phyloP scores from a whole-genome alignment of 2,113 vertebrate species.

The Bubo scandiacus region DNA sequence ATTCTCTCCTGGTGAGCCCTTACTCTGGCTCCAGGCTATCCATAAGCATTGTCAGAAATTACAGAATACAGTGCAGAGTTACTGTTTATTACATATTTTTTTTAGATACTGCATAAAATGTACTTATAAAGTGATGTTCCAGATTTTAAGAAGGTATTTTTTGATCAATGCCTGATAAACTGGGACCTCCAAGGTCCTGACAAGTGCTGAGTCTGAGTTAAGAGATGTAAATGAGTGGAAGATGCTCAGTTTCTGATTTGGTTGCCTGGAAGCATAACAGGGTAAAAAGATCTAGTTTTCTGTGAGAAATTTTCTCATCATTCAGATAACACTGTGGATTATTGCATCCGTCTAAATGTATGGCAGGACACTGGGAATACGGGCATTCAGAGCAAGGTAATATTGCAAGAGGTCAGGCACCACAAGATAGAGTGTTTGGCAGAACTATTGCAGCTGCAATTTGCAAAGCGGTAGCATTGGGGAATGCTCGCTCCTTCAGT shows the following conservation, averaged over 20 bases:
- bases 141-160: not conserved
- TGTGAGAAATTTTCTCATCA: not conserved
- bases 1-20: not conserved
- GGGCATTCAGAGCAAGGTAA: not conserved
- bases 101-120: not conserved
- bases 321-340: not conserved
- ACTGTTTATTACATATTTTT: not conserved
- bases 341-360: not conserved
- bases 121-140: not conserved
- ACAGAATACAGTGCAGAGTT: not conserved
- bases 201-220: not conserved
- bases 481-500: not conserved
- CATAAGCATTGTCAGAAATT: not conserved
- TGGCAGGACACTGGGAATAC: not conserved
- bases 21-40: not conserved
- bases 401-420: not conserved
- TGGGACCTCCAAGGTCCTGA: not conserved
- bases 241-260: not conserved
- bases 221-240: not conserved
- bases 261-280: not conserved
- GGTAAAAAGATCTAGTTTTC: not conserved
- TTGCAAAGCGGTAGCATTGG: not conserved
- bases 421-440: fast-evolving
- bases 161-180: not conserved
- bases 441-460: not conserved